These are phyloP conservation scores for Pimephales promelas DNA, from an alignment of 2,113 vertebrate genomes.

Conservation along the genomic window DNA sequence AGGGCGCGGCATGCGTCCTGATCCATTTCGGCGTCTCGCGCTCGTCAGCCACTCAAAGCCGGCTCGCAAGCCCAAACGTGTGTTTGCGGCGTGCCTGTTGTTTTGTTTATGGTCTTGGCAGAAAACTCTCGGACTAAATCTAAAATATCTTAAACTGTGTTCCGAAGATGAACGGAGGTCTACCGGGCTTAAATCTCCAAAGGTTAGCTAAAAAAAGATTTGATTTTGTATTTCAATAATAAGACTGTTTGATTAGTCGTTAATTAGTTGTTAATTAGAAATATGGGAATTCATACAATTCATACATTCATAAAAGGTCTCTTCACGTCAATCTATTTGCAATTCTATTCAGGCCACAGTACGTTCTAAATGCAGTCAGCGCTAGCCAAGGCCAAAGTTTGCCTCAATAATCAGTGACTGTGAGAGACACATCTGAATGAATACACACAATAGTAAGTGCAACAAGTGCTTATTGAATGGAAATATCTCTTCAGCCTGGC, in stretches of 20 bases:
- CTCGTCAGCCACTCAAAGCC: no score
- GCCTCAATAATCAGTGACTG: conserved; percentile 37
- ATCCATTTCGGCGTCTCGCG: no score
- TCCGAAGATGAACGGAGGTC: no score
- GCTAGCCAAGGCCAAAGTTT: conserved; percentile 38
- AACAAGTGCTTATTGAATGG: conserved; percentile 46
- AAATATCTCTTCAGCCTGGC: conserved; percentile 30
- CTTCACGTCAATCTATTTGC: not conserved
- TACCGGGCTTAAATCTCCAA: not conserved
- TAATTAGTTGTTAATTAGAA: conserved; percentile 20
- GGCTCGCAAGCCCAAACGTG: no score
- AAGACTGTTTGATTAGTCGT: no score
- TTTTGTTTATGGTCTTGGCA: no score
- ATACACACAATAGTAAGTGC: conserved; percentile 15
- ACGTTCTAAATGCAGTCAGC: not conserved
- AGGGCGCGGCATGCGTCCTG: no score
- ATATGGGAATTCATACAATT: no score
- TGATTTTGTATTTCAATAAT: not conserved
- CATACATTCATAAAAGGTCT: conserved; percentile 16
- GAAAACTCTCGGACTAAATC: no score
- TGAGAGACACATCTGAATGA: conserved; percentile 18
- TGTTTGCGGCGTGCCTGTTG: no score
- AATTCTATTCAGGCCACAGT: not conserved
- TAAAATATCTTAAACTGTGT: no score
- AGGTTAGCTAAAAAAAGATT: not conserved